phyloP scores from a whole-genome alignment of 1,140 invertebrate species.

The Eupeodes corollae region DNA sequence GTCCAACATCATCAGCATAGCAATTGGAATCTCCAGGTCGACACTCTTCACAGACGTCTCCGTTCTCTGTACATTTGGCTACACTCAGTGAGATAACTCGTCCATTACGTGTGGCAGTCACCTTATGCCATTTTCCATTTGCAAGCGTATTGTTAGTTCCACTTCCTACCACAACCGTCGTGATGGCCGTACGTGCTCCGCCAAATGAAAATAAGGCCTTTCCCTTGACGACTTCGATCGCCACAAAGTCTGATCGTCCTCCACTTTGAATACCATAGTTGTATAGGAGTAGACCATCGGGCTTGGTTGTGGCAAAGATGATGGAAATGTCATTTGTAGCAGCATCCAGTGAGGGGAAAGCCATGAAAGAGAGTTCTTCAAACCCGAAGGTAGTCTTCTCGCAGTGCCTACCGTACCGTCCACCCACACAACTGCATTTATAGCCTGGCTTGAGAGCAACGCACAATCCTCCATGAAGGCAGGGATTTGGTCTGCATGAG shows the following conservation, averaged over 20 bases:
- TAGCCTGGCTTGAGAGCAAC: conserved; percentile 72
- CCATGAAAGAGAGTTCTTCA: conserved; percentile 77
- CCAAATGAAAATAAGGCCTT: conserved; percentile 81
- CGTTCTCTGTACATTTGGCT: conserved; percentile 67
- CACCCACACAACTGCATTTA: conserved; percentile 74
- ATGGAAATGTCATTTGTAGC: conserved; percentile 84
- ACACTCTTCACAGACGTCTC: conserved; percentile 76
- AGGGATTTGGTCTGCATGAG: conserved; percentile 82
- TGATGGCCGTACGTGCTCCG: conserved; percentile 73
- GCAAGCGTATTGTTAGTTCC: conserved; percentile 52
- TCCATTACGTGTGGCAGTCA: conserved; percentile 81
- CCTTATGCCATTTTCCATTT: conserved; percentile 82
- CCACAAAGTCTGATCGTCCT: conserved; percentile 83
- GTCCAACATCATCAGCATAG: conserved; percentile 72
- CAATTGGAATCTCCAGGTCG: conserved; percentile 65
- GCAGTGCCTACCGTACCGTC: conserved; percentile 81
- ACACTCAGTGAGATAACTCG: conserved; percentile 74
- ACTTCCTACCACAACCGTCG: conserved; percentile 53
- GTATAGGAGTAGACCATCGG: conserved; percentile 74
- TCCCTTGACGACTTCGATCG: conserved; percentile 74
- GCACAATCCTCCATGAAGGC: conserved; percentile 72
- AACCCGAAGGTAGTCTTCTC: conserved; percentile 84
- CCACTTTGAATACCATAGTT: conserved; percentile 79
- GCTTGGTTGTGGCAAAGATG: conserved; percentile 81
- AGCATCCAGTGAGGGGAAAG: conserved; percentile 70